Percentiles rank a stretch among this genome's conserved stretches.
Evolutionary conservation across 2,888 invertebrate genomes (phyloP).

Genomic region (Amiota minor): DNA sequence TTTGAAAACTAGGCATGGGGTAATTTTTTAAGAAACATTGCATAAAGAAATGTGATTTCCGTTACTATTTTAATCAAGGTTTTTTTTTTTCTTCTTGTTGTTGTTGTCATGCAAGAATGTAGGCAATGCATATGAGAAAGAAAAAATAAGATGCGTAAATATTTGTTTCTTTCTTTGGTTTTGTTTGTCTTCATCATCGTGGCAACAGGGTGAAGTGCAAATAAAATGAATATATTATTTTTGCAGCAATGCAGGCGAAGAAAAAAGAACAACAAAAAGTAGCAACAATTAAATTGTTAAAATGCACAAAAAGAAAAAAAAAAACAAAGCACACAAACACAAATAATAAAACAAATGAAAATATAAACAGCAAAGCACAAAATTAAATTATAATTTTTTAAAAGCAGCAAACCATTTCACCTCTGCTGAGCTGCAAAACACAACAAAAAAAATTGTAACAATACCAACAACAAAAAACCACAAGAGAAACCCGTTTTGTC

Average conservation of each 20-base stretch:
- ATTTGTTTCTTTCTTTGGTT: neutral
- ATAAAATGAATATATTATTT: neutral
- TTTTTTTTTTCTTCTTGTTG: neutral
- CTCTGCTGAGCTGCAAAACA: no score
- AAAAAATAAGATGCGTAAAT: neutral
- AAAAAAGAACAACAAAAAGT: conserved; percentile 11
- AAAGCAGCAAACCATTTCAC: neutral
- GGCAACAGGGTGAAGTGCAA: neutral
- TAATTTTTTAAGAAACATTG: no score
- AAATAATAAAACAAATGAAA: neutral
- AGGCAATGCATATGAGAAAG: no score
- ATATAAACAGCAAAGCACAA: conserved; percentile 23
- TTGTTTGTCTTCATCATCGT: neutral
- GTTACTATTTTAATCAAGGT: conserved; percentile 7
- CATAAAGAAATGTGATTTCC: conserved; percentile 10
- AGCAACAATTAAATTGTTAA: conserved; percentile 7
- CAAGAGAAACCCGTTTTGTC: no score
- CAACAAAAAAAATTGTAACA: no score
- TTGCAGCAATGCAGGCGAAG: neutral
- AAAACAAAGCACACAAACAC: neutral
- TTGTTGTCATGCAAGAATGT: neutral
- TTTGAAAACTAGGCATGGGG: no score
- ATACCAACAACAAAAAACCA: no score
- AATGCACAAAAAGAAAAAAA: neutral
- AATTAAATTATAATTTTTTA: conserved; percentile 23